These are phyloP conservation scores for Eupeodes luniger DNA, from an alignment of 2,888 invertebrate genomes.

Conservation along the genomic window DNA sequence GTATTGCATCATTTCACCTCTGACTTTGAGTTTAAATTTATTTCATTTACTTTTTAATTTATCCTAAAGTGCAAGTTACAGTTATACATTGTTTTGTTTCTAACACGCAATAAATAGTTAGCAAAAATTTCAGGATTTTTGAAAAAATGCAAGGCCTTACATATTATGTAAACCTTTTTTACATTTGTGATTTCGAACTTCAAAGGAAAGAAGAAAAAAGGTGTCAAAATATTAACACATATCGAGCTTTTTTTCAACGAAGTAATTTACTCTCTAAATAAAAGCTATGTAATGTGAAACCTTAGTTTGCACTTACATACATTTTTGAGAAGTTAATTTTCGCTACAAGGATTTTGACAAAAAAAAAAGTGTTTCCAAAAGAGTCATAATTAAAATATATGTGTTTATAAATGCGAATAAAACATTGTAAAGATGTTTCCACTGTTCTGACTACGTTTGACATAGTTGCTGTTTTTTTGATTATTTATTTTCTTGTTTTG, in stretches of 20 bases:
- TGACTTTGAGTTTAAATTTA: conserved; percentile 34
- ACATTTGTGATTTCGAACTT: no score
- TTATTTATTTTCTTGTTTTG: conserved; percentile 31
- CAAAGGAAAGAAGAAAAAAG: no score
- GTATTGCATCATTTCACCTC: conserved; percentile 45
- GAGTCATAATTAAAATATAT: conserved; percentile 13
- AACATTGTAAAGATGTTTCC: conserved; percentile 58
- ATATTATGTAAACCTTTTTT: no score
- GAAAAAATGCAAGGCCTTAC: no score
- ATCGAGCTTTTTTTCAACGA: no score
- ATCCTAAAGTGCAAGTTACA: not conserved
- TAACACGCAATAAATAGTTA: not conserved
- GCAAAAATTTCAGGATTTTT: no score
- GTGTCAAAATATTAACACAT: no score
- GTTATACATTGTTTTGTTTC: not conserved
- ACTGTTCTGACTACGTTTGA: conserved; percentile 59
- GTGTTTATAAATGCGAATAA: conserved; percentile 26
- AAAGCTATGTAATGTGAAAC: no score
- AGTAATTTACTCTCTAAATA: no score
- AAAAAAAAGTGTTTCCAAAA: not conserved
- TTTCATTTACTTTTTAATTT: conserved; percentile 19
- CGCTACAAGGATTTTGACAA: not conserved
- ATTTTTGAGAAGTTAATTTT: not conserved
- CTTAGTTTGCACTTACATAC: not conserved
- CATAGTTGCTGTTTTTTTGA: conserved; percentile 60